These are phyloP conservation scores for Elgaria multicarinata DNA, from an alignment of 2,113 vertebrate species.

Conservation along the genomic window DNA sequence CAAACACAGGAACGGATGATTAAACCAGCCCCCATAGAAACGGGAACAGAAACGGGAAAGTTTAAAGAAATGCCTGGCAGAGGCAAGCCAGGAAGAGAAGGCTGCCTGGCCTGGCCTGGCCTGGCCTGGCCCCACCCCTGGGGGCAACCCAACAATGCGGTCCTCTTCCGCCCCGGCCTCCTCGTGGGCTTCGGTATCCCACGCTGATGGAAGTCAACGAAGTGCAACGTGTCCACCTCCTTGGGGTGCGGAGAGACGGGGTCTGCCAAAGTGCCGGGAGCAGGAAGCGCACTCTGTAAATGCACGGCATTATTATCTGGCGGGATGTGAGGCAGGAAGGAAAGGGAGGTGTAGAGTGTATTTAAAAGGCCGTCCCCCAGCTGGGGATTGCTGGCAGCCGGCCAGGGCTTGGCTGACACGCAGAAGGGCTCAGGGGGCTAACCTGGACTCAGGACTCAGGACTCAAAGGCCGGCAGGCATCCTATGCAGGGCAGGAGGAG, in stretches of 20 bases:
- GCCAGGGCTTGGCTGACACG: not conserved
- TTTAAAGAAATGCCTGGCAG: not conserved
- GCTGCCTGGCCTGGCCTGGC: not conserved
- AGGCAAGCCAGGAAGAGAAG: not conserved
- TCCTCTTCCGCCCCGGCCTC: not conserved
- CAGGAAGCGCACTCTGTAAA: not conserved
- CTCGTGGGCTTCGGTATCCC: not conserved
- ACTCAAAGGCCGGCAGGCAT: too few relatives aligned
- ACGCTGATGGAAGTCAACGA: not conserved
- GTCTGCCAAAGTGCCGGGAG: not conserved
- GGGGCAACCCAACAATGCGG: not conserved
- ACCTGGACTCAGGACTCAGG: not conserved
- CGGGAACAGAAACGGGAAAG: not conserved
- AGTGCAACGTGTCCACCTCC: not conserved
- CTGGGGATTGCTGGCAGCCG: not conserved
- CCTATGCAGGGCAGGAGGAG: too few relatives aligned
- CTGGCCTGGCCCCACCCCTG: not conserved
- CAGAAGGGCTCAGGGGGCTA: not conserved
- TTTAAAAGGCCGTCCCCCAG: not conserved
- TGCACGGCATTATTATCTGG: not conserved
- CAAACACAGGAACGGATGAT: not conserved
- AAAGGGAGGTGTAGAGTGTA: conserved; percentile 10
- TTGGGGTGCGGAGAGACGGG: not conserved
- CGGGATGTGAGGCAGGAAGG: conserved; percentile 1
- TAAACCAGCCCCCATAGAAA: not conserved